phyloP scores from a whole-genome alignment of 2,113 vertebrate species.

The Amblyornis subalaris region DNA sequence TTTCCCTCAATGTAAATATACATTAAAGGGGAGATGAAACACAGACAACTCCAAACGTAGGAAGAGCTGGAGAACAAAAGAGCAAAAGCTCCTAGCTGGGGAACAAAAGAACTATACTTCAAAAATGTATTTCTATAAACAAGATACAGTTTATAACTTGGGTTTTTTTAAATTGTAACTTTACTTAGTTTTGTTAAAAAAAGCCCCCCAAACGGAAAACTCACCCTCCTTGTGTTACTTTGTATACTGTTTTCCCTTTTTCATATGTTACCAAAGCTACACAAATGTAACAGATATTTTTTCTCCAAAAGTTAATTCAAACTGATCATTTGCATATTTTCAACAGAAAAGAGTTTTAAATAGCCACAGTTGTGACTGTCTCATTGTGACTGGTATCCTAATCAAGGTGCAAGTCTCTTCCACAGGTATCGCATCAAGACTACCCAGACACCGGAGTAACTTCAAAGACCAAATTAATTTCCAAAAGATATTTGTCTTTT shows the following conservation, averaged over 20 bases:
- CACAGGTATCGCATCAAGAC: neutral
- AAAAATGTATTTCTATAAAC: neutral
- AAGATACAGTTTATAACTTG: neutral
- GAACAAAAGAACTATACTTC: neutral
- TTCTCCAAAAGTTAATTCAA: neutral
- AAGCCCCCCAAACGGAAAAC: neutral
- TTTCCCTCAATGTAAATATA: neutral
- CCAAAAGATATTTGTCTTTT: neutral
- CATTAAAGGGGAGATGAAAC: neutral
- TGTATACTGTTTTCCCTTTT: fast-evolving
- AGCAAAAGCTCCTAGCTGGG: neutral
- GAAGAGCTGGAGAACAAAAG: neutral
- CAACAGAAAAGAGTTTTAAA: neutral
- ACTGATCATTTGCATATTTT: neutral
- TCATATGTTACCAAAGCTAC: neutral
- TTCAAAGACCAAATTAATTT: neutral
- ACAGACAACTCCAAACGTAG: neutral
- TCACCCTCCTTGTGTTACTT: neutral
- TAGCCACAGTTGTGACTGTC: neutral
- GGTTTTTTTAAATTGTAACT: neutral
- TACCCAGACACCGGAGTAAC: neutral
- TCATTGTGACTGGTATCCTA: neutral
- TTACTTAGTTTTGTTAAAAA: neutral
- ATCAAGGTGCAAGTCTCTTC: neutral
- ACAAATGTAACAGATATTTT: neutral